These are phyloP conservation scores for Porites australiensis DNA, from an alignment of 64 coral and sea anemone species.

Conservation along the genomic window DNA sequence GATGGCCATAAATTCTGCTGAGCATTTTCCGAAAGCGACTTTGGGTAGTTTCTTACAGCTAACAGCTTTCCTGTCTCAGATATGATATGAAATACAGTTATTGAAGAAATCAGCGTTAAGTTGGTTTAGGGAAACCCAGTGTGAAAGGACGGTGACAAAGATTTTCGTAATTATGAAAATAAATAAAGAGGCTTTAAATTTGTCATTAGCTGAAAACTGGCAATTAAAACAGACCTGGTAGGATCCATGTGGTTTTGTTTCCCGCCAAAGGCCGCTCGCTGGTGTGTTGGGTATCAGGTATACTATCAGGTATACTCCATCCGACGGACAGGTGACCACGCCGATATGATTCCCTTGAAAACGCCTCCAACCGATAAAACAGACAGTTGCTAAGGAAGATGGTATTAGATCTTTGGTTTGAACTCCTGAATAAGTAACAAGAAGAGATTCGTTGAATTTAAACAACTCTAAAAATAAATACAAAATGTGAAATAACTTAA, in stretches of 20 bases:
- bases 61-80: too few species aligned
- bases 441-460: neutral
- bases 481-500: too few species aligned
- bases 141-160: too few species aligned
- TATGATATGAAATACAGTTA: too few species aligned
- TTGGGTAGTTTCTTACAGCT: too few species aligned
- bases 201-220: neutral
- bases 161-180: too few species aligned
- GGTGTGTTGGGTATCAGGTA: neutral
- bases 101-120: too few species aligned
- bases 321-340: constrained; percentile 9
- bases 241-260: neutral
- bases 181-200: neutral
- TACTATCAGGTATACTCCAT: neutral
- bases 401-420: neutral
- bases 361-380: constrained; percentile 3
- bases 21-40: neutral
- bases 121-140: too few species aligned
- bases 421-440: neutral
- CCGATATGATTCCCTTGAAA: neutral
- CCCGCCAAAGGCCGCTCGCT: neutral
- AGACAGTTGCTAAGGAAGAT: neutral
- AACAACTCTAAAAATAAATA: too few species aligned
- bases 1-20: neutral
- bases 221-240: neutral